A percentile compares a stretch with the other conserved stretches of the same genome.
Evolutionary conservation across 2,797 vertebrate species (phyloP).

Genomic region (Xiphophorus birchmanni): DNA sequence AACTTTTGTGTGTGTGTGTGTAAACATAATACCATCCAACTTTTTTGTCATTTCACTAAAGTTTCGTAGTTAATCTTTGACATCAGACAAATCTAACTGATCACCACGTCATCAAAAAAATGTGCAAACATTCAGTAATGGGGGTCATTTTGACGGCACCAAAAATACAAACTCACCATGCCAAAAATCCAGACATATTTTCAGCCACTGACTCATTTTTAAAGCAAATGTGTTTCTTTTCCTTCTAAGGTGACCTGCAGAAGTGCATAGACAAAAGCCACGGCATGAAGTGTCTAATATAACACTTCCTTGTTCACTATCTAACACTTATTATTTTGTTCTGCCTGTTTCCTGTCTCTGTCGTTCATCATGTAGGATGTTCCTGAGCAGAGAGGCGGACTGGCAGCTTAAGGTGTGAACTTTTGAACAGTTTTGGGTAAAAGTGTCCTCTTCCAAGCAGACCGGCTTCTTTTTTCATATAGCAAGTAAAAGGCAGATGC

Average conservation of each 20-base stretch:
- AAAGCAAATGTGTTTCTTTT: conserved; percentile 37
- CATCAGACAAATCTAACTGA: background rate
- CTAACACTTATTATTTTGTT: conserved; percentile 52
- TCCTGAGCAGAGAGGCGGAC: background rate
- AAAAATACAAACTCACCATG: background rate
- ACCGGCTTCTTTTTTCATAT: background rate
- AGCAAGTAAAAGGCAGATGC: background rate
- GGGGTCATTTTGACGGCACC: background rate
- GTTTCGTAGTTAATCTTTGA: background rate
- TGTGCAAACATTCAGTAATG: conserved; percentile 10
- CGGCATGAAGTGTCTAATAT: conserved; percentile 53
- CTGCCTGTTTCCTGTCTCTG: conserved; percentile 33
- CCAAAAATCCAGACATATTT: conserved; percentile 2
- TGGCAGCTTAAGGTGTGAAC: background rate
- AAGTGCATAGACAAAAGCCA: conserved; percentile 38
- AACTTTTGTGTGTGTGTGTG: no score
- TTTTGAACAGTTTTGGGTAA: background rate
- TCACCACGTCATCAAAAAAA: background rate
- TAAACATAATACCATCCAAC: background rate
- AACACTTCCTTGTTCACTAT: conserved; percentile 39
- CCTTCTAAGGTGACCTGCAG: conserved; percentile 34
- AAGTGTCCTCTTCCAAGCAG: background rate
- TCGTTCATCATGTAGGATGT: conserved; percentile 8
- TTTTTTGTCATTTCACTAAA: conserved; percentile 12
- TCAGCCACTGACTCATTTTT: conserved; percentile 13